Percentiles rank a stretch among this genome's conserved stretches.
phyloP scores from a whole-genome alignment of 2,797 vertebrate species.

The Danio choprae region DNA sequence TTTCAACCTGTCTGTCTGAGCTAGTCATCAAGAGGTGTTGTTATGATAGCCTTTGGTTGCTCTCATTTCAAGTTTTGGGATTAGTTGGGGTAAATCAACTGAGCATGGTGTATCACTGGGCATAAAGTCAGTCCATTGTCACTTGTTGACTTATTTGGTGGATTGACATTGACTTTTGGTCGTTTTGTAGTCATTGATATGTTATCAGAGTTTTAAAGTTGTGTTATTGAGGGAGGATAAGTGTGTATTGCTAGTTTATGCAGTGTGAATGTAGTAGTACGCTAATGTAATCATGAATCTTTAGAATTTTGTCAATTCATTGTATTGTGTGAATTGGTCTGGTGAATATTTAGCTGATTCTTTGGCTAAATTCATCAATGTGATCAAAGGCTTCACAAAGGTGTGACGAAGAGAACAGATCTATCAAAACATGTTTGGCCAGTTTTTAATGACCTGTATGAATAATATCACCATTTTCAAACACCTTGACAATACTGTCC shows the following conservation, averaged over 20 bases:
- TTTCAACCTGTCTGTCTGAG: constrained; percentile 14
- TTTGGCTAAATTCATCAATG: neutral
- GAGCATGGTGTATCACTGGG: neutral
- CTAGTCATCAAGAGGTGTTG: neutral
- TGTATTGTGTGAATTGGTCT: neutral
- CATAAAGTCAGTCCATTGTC: neutral
- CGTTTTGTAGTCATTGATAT: neutral
- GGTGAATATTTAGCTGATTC: no score
- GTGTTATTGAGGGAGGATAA: neutral
- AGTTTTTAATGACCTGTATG: constrained; percentile 8
- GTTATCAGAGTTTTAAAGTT: neutral
- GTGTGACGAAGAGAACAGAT: neutral
- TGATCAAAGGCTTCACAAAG: neutral
- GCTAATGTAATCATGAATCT: neutral
- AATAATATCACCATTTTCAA: constrained; percentile 8
- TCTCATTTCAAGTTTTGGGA: constrained; percentile 14
- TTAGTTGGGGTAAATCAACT: neutral
- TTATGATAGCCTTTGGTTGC: constrained; percentile 13
- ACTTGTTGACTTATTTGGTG: neutral
- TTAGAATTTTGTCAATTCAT: neutral
- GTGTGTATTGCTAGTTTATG: neutral
- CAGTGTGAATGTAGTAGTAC: neutral
- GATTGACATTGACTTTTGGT: neutral
- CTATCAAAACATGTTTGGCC: constrained; percentile 17
- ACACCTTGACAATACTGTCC: neutral